These are phyloP conservation scores for Pelvicachromis taeniatus DNA, from an alignment of 2,113 vertebrate species.

Conservation along the genomic window DNA sequence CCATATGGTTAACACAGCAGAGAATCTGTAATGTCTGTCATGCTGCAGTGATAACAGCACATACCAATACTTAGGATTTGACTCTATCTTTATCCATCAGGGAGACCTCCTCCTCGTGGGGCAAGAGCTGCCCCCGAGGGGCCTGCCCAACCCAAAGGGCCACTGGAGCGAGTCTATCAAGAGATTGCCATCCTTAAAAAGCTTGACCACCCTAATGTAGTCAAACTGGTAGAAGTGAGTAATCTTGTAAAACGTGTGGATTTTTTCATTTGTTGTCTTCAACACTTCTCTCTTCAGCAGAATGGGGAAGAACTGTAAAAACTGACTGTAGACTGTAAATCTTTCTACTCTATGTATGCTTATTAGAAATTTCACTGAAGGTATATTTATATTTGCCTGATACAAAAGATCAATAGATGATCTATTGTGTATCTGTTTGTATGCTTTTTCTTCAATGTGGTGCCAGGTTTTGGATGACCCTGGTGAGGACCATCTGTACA, in stretches of 20 bases:
- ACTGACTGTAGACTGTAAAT: too few species aligned
- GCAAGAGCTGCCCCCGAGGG: constrained; percentile 78
- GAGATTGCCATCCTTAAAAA: constrained; percentile 99
- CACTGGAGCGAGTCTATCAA: constrained; percentile 95
- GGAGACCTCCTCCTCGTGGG: constrained; percentile 90
- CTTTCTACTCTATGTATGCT: not conserved
- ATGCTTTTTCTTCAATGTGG: constrained; percentile 1
- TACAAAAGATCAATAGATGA: not conserved
- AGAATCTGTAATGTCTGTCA: not conserved
- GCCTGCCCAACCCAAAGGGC: constrained; percentile 83
- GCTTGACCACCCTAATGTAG: constrained; percentile 94
- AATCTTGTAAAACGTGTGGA: not conserved
- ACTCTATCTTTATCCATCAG: constrained; percentile 51
- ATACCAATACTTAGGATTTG: not conserved
- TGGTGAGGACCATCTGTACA: constrained; percentile 96
- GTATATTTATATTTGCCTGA: not conserved
- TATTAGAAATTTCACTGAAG: not conserved
- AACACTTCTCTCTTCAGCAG: not conserved
- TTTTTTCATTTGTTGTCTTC: not conserved
- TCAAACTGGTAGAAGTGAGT: constrained; percentile 93
- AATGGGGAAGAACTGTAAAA: not conserved
- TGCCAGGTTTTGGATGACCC: constrained; percentile 95
- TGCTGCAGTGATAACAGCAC: not conserved
- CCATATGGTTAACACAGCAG: constrained; percentile 33
- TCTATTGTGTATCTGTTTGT: not conserved